Evolutionary conservation across 2,797 vertebrate genomes (phyloP).

Genomic region (Botia kubotai): DNA sequence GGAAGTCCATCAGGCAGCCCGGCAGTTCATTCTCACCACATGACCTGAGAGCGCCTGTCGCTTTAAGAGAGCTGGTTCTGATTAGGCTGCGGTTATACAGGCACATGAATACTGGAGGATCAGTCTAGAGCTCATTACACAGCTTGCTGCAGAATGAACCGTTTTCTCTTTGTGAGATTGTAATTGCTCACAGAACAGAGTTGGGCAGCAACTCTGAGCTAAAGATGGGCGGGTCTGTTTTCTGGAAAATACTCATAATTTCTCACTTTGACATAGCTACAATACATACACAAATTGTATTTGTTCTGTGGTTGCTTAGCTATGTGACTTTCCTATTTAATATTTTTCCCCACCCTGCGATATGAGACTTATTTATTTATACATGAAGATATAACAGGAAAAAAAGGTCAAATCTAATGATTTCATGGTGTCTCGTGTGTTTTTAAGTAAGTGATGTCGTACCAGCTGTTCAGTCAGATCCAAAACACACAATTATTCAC

Average conservation of each 20-base stretch:
- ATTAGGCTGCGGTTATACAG: slow-evolving; percentile 75
- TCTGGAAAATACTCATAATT: background rate
- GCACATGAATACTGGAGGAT: slow-evolving; percentile 65
- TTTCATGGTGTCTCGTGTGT: background rate
- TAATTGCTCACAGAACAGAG: slow-evolving; percentile 60
- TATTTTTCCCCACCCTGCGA: background rate
- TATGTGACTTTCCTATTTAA: background rate
- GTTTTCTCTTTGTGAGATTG: slow-evolving; percentile 46
- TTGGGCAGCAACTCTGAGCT: background rate
- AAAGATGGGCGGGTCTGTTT: background rate
- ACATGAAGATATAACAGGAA: background rate
- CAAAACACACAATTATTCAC: too few species aligned
- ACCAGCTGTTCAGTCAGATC: too few species aligned
- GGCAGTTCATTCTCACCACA: slow-evolving; percentile 64
- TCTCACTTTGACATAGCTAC: background rate
- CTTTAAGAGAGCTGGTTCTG: slow-evolving; percentile 75
- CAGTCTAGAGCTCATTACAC: slow-evolving; percentile 68
- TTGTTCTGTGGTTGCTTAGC: background rate
- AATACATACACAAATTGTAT: background rate
- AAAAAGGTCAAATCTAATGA: too few species aligned
- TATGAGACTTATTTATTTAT: background rate
- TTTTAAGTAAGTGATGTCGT: background rate
- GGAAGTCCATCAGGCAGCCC: slow-evolving; percentile 70
- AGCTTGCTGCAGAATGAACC: slow-evolving; percentile 58
- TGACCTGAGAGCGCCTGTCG: slow-evolving; percentile 67